These are phyloP conservation scores for Diadegma fenestrale DNA, from an alignment of 2,888 invertebrate species.

Conservation along the genomic window DNA sequence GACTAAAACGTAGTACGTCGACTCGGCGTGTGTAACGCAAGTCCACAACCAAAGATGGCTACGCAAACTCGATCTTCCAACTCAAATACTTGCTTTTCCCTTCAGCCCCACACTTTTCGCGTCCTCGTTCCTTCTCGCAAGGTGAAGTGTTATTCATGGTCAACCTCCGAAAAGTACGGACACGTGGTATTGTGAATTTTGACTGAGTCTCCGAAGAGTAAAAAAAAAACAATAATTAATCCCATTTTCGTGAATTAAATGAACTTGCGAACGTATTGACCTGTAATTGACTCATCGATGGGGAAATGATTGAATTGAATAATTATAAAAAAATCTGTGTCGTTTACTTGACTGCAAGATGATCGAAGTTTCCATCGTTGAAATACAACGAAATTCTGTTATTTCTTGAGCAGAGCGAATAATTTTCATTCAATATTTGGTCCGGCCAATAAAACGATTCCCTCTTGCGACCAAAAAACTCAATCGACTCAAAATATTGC, in stretches of 20 bases:
- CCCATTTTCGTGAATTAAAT: not conserved
- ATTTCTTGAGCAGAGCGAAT: too few relatives aligned
- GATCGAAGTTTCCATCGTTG: too few relatives aligned
- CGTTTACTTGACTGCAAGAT: conserved; percentile 3
- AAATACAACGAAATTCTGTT: too few relatives aligned
- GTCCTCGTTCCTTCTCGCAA: conserved; percentile 16
- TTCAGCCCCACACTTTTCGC: conserved; percentile 29
- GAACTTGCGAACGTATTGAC: not conserved
- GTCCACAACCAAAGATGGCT: conserved; percentile 37
- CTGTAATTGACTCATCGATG: conserved; percentile 12
- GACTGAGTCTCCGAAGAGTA: not conserved
- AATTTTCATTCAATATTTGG: too few relatives aligned
- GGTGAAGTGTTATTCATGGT: not conserved
- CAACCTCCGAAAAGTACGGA: not conserved
- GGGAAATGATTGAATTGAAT: not conserved
- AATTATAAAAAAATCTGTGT: not conserved
- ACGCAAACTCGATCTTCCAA: conserved; percentile 69
- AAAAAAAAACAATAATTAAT: not conserved
- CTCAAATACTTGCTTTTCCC: conserved; percentile 67
- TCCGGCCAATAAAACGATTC: too few relatives aligned
- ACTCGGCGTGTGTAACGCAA: conserved; percentile 30
- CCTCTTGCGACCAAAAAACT: too few relatives aligned
- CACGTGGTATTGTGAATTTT: conserved; percentile 24
- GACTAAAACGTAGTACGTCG: conserved; percentile 28
- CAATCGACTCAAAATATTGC: too few relatives aligned